Evolutionary conservation across 2,888 invertebrate species (phyloP), one percentile per base, ranked within the genome.

Genomic region (Lasius fuliginosus): DNA sequence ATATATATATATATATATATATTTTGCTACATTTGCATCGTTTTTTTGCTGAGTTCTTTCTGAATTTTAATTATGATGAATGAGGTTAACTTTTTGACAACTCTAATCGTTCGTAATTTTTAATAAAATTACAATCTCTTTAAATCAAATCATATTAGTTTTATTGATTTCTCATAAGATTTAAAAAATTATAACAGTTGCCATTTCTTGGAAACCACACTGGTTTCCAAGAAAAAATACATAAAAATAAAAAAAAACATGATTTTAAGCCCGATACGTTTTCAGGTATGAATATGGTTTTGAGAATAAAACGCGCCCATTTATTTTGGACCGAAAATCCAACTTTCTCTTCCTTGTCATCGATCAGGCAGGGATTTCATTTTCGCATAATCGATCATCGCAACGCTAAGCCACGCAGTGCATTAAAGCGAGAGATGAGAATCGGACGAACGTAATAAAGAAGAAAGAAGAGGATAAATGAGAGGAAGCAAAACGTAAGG

Each of bases 381-480:
- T 42, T 27, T 36, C n/a, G 6, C 6, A 58, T 46, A 18, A 75
- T 56, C 23, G 11, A 71, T 4, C 12, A n/a, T 12, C 18, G 33
- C 46, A 46, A 49, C 15, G 15, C 46, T 1, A 15, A 49, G 1
- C 11, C 8, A 18, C 18, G 23, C 33, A 30, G 18, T 60, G 33
- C 12, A 36, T n/a, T 42, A 46, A 68, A 88, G 56, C 56, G 58
- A 62, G 64, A 60, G 18, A 67, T 77, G 27, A n/a, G 30, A 56
- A 67, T 82, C 60, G 67, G 64, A 82, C 56, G 73, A 75, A 5
- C 36, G 4, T 68, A 56, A 11, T 62, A 49, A 73, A 68, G 36
- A 68, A 81, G 76, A 68, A 65, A 82, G 84, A 82, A 77, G 79
- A 82, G 88, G 87, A 85, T 85, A 84, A 87, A 58, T 9, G 81